Conservation (phyloP, 2,888 invertebrate genomes). For the Trissolcus brochymenae region DNA sequence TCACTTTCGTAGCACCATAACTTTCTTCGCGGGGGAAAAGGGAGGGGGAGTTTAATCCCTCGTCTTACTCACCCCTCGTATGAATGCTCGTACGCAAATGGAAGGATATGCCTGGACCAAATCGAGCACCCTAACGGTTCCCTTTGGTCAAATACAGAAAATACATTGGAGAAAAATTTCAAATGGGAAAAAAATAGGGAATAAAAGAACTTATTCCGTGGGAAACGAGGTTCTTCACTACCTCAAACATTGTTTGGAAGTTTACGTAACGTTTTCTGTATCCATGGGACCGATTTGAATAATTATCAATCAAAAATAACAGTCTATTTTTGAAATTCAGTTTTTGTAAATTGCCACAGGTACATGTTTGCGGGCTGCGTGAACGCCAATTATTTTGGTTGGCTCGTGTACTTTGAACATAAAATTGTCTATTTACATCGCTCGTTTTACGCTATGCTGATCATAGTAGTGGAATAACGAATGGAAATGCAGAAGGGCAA, state of each 20-base stretch:
- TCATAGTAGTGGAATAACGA: conserved; percentile 63
- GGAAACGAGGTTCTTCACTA: too few relatives aligned
- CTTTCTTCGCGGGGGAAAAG: conserved; percentile 36
- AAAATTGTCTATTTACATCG: conserved; percentile 73
- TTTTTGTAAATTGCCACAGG: too few relatives aligned
- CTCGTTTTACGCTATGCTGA: conserved; percentile 68
- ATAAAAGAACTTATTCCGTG: not conserved
- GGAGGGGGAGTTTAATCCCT: not conserved
- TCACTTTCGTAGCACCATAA: conserved; percentile 57
- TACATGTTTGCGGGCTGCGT: conserved; percentile 14
- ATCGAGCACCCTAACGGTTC: conserved; percentile 32
- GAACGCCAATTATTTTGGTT: conserved; percentile 45
- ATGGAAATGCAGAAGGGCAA: conserved; percentile 32
- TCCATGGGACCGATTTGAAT: too few relatives aligned
- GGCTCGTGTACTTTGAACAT: conserved; percentile 58
- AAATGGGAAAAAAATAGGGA: not conserved
- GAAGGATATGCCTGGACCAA: conserved; percentile 5
- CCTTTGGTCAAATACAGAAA: conserved; percentile 16
- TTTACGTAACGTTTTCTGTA: too few relatives aligned
- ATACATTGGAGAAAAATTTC: conserved; percentile 5
- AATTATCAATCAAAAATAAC: too few relatives aligned
- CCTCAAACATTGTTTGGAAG: too few relatives aligned
- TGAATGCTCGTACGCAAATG: conserved; percentile 54
- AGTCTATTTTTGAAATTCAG: too few relatives aligned
- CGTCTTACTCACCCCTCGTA: not conserved